Conservation (phyloP, 2,113 vertebrate genomes). For the Plestiodon gilberti region DNA sequence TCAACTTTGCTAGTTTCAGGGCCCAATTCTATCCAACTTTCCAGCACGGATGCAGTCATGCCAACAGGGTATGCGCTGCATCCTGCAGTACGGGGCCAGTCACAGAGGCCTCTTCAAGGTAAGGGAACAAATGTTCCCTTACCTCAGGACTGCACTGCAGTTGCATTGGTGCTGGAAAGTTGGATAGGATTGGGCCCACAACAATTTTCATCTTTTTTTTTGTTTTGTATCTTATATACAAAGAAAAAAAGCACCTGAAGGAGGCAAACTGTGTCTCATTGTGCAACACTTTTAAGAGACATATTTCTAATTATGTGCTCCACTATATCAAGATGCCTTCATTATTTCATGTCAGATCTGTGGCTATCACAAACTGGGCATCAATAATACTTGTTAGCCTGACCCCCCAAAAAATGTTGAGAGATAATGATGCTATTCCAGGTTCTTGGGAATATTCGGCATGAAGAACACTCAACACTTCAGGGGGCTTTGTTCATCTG, state of each 20-base stretch:
- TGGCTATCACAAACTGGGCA: background rate
- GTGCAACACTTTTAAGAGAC: background rate
- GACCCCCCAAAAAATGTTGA: background rate
- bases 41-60: no score
- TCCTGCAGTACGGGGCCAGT: no score
- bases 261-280: background rate
- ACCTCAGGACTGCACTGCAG: no score
- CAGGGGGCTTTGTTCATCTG: background rate
- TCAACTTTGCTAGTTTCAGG: background rate
- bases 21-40: no score
- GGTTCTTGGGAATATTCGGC: slow-evolving; percentile 26
- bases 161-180: no score
- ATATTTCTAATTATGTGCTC: background rate
- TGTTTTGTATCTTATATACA: background rate
- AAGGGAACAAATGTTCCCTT: no score
- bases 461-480: slow-evolving; percentile 1
- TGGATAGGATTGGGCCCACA: no score
- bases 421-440: background rate
- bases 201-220: background rate
- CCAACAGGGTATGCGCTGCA: no score
- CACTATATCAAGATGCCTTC: background rate
- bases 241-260: background rate
- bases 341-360: background rate
- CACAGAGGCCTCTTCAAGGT: no score
- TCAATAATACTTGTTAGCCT: background rate